Evolutionary conservation across 2,113 vertebrate genomes (phyloP).

Genomic region (Shinisaurus crocodilurus): DNA sequence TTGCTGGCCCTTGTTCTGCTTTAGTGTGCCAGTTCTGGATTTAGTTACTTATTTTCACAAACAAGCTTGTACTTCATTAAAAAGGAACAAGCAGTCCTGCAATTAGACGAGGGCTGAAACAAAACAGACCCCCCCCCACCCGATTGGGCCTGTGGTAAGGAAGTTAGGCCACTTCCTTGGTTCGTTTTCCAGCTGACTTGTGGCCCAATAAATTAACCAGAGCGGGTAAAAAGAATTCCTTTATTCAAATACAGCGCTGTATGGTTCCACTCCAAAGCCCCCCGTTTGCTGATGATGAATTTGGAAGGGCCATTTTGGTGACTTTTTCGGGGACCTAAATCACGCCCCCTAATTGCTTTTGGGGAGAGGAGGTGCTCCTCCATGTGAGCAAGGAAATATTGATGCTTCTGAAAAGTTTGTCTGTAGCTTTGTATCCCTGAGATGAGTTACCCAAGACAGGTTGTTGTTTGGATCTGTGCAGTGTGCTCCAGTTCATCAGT

Average conservation of each 20-base stretch:
- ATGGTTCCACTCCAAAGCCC: too few species aligned
- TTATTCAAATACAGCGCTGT: too few species aligned
- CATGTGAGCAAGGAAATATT: fast-evolving
- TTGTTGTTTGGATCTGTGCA: conserved; percentile 46
- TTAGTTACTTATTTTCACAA: neutral
- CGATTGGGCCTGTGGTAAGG: too few species aligned
- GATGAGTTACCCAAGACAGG: neutral
- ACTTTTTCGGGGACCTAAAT: too few species aligned
- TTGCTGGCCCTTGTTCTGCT: neutral
- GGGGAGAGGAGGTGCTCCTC: neutral
- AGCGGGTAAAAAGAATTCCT: too few species aligned
- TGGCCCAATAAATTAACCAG: too few species aligned
- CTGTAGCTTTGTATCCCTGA: conserved; percentile 48
- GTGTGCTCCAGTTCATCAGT: conserved; percentile 22
- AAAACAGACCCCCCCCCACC: neutral
- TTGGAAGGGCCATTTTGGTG: neutral
- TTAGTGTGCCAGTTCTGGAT: neutral
- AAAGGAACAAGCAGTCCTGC: neutral
- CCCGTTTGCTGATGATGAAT: neutral
- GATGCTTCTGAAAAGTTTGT: conserved; percentile 40
- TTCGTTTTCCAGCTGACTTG: too few species aligned
- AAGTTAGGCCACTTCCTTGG: too few species aligned
- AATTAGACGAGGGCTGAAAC: neutral
- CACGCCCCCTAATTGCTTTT: too few species aligned
- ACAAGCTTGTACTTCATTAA: neutral